These are phyloP conservation scores for Polydrusus tereticollis DNA, from an alignment of 2,888 invertebrate genomes.

Conservation along the genomic window DNA sequence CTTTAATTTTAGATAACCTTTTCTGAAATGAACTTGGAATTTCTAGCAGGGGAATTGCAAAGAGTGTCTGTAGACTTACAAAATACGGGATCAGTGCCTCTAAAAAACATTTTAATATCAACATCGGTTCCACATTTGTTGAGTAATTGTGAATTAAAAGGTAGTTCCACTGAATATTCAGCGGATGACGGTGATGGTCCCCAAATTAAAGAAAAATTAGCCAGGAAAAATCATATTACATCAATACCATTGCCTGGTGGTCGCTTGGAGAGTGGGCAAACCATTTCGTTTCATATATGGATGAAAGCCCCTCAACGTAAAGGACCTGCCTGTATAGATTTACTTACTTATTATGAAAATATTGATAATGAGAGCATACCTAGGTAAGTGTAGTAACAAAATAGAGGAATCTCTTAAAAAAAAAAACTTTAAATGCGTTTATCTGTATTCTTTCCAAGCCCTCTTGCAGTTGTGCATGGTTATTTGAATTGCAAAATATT, in stretches of 20 bases:
- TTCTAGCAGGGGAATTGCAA: constrained; percentile 82
- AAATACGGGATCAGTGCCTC: constrained; percentile 77
- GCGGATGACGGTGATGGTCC: constrained; percentile 57
- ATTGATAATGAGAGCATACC: constrained; percentile 60
- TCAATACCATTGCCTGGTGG: constrained; percentile 66
- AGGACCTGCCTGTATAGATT: constrained; percentile 74
- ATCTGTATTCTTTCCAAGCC: too few relatives aligned
- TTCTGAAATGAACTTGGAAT: constrained; percentile 75
- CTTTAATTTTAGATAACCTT: constrained; percentile 74
- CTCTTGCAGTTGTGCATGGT: too few relatives aligned
- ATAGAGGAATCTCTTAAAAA: too few relatives aligned
- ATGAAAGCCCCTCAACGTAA: constrained; percentile 77
- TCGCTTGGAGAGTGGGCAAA: constrained; percentile 70
- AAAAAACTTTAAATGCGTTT: too few relatives aligned
- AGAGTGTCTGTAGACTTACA: constrained; percentile 76
- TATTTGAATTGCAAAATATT: too few relatives aligned
- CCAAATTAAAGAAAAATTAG: constrained; percentile 61
- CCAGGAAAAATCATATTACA: constrained; percentile 66
- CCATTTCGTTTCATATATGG: constrained; percentile 73
- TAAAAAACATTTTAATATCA: constrained; percentile 75
- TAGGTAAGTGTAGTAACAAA: constrained; percentile 56
- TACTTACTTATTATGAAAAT: constrained; percentile 82
- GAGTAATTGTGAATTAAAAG: constrained; percentile 61
- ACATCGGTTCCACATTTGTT: constrained; percentile 78
- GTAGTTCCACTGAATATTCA: constrained; percentile 37